phyloP scores from a whole-genome alignment of 1,140 invertebrate species.

The Drosophila bifasciata region DNA sequence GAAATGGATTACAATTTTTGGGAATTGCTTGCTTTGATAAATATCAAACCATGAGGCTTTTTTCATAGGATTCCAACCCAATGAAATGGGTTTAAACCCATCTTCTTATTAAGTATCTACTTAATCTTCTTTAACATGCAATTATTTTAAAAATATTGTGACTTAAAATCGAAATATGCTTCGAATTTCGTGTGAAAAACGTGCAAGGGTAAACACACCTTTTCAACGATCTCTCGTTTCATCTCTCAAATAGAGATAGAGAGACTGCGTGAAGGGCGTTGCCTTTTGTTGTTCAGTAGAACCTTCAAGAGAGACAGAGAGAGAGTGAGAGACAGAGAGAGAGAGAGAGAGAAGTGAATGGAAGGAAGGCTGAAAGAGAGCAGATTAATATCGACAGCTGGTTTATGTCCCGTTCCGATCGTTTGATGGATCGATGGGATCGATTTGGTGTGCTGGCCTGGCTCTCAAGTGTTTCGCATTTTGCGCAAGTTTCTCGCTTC shows the following conservation, averaged over 20 bases:
- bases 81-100: too few relatives aligned
- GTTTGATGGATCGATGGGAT: conserved; percentile 41
- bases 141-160: conserved; percentile 35
- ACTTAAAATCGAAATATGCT: conserved; percentile 10
- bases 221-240: conserved; percentile 33
- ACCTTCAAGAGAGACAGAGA: conserved; percentile 12
- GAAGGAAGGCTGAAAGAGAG: background rate
- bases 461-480: too few relatives aligned
- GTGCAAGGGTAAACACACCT: conserved; percentile 17
- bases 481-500: conserved; percentile 7
- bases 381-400: conserved; percentile 25
- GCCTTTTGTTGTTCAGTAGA: conserved; percentile 9
- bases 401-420: conserved; percentile 46
- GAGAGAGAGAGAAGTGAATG: background rate
- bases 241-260: background rate
- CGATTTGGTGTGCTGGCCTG: conserved; percentile 4
- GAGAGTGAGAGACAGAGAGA: conserved; percentile 9
- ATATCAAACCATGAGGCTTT: too few relatives aligned
- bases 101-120: too few relatives aligned
- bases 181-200: conserved; percentile 8
- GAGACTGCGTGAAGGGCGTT: conserved; percentile 8
- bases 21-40: too few relatives aligned
- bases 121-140: background rate
- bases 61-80: too few relatives aligned
- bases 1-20: too few relatives aligned